Base-by-base conservation (phyloP, 2,888 invertebrate species). In the Tiliacea aurago region DNA sequence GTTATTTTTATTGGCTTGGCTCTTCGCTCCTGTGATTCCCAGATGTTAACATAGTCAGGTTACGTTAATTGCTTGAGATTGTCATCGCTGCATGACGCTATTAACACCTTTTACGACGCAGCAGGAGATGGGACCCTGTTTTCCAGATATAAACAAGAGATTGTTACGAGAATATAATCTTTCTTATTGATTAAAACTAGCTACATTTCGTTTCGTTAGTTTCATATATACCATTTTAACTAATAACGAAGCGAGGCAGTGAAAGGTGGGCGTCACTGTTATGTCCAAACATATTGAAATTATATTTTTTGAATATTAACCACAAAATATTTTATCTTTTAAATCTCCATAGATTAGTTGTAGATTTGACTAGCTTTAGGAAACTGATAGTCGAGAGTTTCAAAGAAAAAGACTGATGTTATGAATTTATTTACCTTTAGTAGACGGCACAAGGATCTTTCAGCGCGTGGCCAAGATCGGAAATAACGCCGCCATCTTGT, bases 11-110 rank as follows among this genome's bases (percentile, higher is more conserved):
- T 58, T 4, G 9, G 15, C 9, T 4, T 6, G 7, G 11, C n/a
- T 5, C 20, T 41, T 37, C 4, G 2, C 43, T 65, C 23, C 43
- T 37, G n/a, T 20, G 2, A 59, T 37, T 58, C 37, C 5, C n/a
- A 62, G 28, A 13, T 23, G 1, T 67, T 43, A 41, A 59, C 53
- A 45, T 23, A 43, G n/a, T 56, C 37, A 28, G 55, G 51, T 70
- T 76, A 51, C 28, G 55, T 64, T 76, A 63, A 79, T 76, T 62
- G 28, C 49, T 37, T 3, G 6, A 76, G 70, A 80, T 79, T 80
- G 15, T 80, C 53, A 79, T 79, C 79, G 11, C 47, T 5, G 23
- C 33, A 37, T 15, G 62, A 76, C 33, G 47, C 49, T 58, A 76
- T 76, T 67, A 76, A 49, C 76, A 79, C 79, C 76, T 76, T 63